Conservation (phyloP, 2,888 invertebrate species). For the Temnothorax ravouxi region DNA sequence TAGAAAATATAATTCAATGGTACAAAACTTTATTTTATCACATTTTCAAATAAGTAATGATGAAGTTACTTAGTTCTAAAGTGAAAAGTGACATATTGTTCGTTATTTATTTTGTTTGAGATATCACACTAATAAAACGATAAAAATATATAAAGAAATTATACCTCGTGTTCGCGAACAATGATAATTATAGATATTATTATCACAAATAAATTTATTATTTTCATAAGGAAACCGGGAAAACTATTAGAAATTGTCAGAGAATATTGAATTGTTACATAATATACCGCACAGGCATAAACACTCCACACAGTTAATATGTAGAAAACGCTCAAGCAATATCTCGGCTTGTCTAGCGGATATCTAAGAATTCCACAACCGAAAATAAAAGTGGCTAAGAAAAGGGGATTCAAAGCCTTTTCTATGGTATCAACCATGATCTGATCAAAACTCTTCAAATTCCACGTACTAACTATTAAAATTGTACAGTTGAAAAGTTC, state of each 20-base stretch:
- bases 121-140: neutral
- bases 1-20: neutral
- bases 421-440: conserved; percentile 2
- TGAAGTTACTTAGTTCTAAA: neutral
- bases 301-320: conserved; percentile 16
- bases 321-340: neutral
- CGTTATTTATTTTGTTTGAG: accelerated
- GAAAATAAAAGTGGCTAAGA: neutral
- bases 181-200: neutral
- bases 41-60: neutral
- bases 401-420: neutral
- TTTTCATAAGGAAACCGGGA: neutral
- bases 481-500: too few species aligned
- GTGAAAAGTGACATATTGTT: neutral
- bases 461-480: neutral
- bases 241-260: neutral
- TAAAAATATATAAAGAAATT: neutral
- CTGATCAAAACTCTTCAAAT: neutral
- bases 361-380: conserved; percentile 2
- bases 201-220: neutral
- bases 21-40: neutral
- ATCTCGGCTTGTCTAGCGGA: neutral
- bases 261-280: too few species aligned
- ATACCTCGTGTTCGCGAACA: neutral
- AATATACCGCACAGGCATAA: neutral